Conservation (phyloP, 1,140 invertebrate species). For the Penaeus chinensis region DNA sequence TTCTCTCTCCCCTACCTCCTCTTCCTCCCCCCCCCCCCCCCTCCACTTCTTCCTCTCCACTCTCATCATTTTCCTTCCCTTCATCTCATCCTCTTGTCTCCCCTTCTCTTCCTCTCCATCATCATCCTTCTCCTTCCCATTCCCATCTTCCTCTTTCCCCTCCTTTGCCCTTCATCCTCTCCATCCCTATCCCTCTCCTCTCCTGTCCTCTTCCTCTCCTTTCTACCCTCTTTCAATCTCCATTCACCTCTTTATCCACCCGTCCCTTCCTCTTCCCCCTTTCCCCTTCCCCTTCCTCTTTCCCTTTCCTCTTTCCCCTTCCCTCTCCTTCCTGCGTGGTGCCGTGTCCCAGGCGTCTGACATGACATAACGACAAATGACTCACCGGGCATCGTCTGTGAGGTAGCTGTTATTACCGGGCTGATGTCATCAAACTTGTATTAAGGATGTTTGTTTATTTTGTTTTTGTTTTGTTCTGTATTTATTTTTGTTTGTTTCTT, state of each 20-base stretch:
- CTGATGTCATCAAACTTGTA: too few relatives aligned
- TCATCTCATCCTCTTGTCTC: too few relatives aligned
- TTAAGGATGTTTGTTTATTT: too few relatives aligned
- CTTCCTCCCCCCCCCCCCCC: neutral
- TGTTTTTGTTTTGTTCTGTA: too few relatives aligned
- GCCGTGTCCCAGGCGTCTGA: constrained; percentile 8
- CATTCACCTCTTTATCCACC: neutral
- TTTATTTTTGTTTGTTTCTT: too few relatives aligned
- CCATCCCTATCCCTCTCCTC: neutral
- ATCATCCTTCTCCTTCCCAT: too few relatives aligned
- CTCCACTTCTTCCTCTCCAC: neutral
- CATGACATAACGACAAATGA: neutral
- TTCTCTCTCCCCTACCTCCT: neutral
- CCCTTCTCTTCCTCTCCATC: too few relatives aligned
- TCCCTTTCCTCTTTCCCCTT: neutral
- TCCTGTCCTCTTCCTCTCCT: neutral
- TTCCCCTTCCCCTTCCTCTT: neutral
- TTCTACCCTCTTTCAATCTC: neutral
- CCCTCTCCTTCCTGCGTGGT: neutral
- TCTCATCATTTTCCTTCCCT: too few relatives aligned
- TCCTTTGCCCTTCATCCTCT: too few relatives aligned
- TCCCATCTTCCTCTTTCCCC: too few relatives aligned
- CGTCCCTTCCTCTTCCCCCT: neutral
- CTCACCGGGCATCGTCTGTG: too few relatives aligned
- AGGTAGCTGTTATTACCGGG: too few relatives aligned